Base-by-base conservation (phyloP, 2,113 vertebrate species). In the Cyprichromis sp. region DNA sequence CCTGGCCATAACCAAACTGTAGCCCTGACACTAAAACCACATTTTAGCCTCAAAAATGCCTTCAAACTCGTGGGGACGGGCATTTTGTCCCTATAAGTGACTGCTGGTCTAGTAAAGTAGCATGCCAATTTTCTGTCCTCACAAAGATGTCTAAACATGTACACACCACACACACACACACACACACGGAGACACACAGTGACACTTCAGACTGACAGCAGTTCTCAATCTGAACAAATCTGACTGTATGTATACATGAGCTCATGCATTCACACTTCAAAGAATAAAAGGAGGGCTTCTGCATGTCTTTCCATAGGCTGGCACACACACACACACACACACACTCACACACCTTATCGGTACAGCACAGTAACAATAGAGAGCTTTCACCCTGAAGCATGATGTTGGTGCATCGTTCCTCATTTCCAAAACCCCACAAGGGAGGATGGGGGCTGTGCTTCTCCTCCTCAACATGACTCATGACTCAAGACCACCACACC, bases 381-480 rank as follows among this genome's bases (percentile, higher is more conserved):
- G 61, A 88, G 86, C 61, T 86, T 91, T 91, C 76, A 36, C 81
- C 85, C 81, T 38, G 29, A 57, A 90, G 87, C 82, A 4, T n/a
- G 68, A 80, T 88, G 86, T 87, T 82, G 40, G 10, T 84, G 76
- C 38, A 7, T 36, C 2, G 2, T 81, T 82, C 73, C 57, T 80
- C 4, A 83, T 91, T 91, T 91, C 17, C 81, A 81, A 84, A 90
- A 59, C 24, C 31, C 61, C 53, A 57, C 6, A 31, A 81, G 34
- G 3, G 63, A 80, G 66, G 81, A 84, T 45, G 78, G 68, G n/a
- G 66, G 31, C 54, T 80, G 82, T 79, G 76, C 81, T 83, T 84
- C 63, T 59, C 88, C 66, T 83, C 79, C 47, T 85, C 54, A 73
- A 66, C 86, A 80, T 94, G 90, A 95, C 6, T 90, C 91, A 90